Evolutionary conservation across 1,140 invertebrate genomes (phyloP).

Genomic region (Temnothorax longispinosus): DNA sequence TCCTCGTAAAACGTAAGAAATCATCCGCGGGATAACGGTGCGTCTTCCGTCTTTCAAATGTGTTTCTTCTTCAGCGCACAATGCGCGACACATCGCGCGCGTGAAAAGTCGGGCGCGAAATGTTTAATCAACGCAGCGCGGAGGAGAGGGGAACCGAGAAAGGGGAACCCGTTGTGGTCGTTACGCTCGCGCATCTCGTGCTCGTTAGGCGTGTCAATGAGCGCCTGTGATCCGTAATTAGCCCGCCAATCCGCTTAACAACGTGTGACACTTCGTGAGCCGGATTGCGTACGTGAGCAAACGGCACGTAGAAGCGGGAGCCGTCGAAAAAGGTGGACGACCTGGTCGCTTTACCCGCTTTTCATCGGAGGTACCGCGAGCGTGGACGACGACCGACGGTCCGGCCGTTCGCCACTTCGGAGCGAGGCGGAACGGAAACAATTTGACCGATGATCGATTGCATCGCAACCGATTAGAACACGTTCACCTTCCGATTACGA

Average conservation of each 20-base stretch:
- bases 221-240: slow-evolving; percentile 19
- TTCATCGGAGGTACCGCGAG: background rate
- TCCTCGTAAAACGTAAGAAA: slow-evolving; percentile 42
- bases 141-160: background rate
- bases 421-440: background rate
- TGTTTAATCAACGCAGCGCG: background rate
- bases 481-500: background rate
- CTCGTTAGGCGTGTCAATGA: slow-evolving; percentile 55
- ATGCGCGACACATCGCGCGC: slow-evolving; percentile 12
- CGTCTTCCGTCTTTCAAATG: slow-evolving; percentile 40
- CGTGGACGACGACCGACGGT: background rate
- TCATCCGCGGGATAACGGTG: slow-evolving; percentile 52
- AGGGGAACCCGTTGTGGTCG: background rate
- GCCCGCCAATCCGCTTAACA: slow-evolving; percentile 50
- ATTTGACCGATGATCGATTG: background rate
- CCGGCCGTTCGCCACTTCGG: background rate
- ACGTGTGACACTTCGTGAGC: slow-evolving; percentile 49
- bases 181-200: slow-evolving; percentile 15
- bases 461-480: background rate
- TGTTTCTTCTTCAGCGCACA: slow-evolving; percentile 11
- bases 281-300: slow-evolving; percentile 30
- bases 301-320: slow-evolving; percentile 34
- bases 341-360: slow-evolving; percentile 49
- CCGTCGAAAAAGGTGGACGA: slow-evolving; percentile 1
- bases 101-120: slow-evolving; percentile 32